Conservation (phyloP, 2,888 invertebrate species). For the Eumacrocentrus americanus region DNA sequence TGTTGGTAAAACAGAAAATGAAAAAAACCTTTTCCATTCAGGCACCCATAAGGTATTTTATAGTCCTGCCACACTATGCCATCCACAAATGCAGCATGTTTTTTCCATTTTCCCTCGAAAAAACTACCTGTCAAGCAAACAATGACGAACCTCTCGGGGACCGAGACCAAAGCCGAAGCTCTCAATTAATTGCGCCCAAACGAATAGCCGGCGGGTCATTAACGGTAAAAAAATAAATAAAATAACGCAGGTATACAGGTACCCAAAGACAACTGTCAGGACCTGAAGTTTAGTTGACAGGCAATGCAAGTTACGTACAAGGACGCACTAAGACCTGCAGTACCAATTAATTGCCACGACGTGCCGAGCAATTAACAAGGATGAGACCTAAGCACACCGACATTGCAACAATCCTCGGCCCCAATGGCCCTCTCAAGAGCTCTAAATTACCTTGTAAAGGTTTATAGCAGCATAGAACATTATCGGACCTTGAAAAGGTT, state of each 20-base stretch:
- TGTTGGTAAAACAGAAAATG: constrained; percentile 4
- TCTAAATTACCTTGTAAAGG: no score
- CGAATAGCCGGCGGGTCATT: constrained; percentile 3
- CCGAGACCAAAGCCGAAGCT: not conserved
- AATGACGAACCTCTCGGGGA: constrained; percentile 7
- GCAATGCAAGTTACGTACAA: not conserved
- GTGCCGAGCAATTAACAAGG: no score
- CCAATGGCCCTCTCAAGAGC: no score
- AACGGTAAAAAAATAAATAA: not conserved
- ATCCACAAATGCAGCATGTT: not conserved
- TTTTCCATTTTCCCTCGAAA: not conserved
- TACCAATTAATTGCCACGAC: no score
- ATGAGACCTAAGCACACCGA: no score
- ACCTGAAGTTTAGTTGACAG: constrained; percentile 1
- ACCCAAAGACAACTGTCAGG: not conserved
- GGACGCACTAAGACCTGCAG: no score
- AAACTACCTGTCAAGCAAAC: constrained; percentile 17
- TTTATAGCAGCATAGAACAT: no score
- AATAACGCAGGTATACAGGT: constrained; percentile 1
- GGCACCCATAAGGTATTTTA: constrained; percentile 10
- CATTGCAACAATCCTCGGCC: no score
- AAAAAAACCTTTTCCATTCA: not conserved
- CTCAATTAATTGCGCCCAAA: constrained; percentile 17
- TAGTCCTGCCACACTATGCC: not conserved
- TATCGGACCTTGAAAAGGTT: no score